phyloP scores from a whole-genome alignment of 1,140 invertebrate species.

The Philopotamus ludificatus region DNA sequence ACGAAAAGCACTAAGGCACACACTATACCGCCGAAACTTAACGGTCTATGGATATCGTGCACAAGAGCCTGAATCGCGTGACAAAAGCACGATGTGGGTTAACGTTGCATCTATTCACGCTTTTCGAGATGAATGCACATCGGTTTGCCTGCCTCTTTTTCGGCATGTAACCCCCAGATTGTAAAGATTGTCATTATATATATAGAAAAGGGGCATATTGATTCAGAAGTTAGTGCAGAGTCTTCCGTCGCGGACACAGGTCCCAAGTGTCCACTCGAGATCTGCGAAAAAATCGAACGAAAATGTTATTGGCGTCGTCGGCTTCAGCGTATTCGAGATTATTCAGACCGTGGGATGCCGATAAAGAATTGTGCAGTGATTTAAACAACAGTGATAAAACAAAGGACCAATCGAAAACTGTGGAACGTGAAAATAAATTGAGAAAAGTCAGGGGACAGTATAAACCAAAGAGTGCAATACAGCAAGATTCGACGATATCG shows the following conservation, averaged over 20 bases:
- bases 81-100: background rate
- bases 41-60: background rate
- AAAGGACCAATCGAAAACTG: slow-evolving; percentile 25
- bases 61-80: slow-evolving; percentile 11
- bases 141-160: slow-evolving; percentile 36
- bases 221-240: slow-evolving; percentile 32
- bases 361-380: slow-evolving; percentile 44
- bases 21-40: background rate
- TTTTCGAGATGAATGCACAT: slow-evolving; percentile 32
- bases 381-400: slow-evolving; percentile 43
- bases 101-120: slow-evolving; percentile 18
- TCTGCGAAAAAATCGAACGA: slow-evolving; percentile 1
- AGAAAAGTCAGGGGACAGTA: slow-evolving; percentile 47
- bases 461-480: slow-evolving; percentile 46
- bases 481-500: slow-evolving; percentile 57
- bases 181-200: slow-evolving; percentile 31
- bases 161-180: slow-evolving; percentile 24
- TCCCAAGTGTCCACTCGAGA: slow-evolving; percentile 18
- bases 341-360: slow-evolving; percentile 54
- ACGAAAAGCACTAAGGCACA: background rate
- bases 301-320: slow-evolving; percentile 28
- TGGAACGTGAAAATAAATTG: slow-evolving; percentile 45
- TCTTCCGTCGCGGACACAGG: slow-evolving; percentile 8
- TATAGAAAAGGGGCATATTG: slow-evolving; percentile 31
- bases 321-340: slow-evolving; percentile 44